These are phyloP conservation scores for Macropis europaea DNA, from an alignment of 2,888 invertebrate genomes.

Conservation along the genomic window DNA sequence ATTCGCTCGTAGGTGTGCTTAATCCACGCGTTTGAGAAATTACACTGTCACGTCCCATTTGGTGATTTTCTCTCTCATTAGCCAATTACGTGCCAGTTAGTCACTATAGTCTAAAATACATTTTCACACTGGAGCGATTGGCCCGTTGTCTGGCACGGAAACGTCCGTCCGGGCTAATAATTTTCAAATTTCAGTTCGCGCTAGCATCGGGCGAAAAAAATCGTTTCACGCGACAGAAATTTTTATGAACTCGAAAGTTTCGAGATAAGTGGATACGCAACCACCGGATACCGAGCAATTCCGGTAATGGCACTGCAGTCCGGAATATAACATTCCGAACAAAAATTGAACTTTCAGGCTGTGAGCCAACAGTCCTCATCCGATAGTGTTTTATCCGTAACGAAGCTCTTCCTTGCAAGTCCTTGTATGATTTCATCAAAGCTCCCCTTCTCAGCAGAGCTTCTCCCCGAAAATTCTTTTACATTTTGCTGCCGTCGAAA, in stretches of 20 bases:
- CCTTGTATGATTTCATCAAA: background rate
- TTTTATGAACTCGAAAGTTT: slow-evolving; percentile 47
- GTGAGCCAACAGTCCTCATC: slow-evolving; percentile 15
- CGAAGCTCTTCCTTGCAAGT: background rate
- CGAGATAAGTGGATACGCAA: background rate
- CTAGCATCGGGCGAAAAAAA: slow-evolving; percentile 1
- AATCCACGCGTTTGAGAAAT: slow-evolving; percentile 25
- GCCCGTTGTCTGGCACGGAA: slow-evolving; percentile 13
- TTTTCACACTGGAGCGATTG: slow-evolving; percentile 22
- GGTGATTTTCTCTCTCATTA: slow-evolving; percentile 54
- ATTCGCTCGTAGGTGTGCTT: slow-evolving; percentile 28
- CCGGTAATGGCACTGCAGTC: slow-evolving; percentile 44
- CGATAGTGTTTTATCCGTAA: slow-evolving; percentile 20
- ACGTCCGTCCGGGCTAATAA: slow-evolving; percentile 4
- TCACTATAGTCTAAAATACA: slow-evolving; percentile 20
- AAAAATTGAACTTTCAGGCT: slow-evolving; percentile 26
- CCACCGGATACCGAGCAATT: slow-evolving; percentile 43
- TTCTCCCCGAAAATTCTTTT: too few relatives aligned
- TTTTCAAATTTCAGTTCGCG: background rate
- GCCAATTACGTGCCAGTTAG: slow-evolving; percentile 44
- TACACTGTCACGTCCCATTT: slow-evolving; percentile 46
- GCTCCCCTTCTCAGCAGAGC: background rate
- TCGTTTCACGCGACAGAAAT: background rate
- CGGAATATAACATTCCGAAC: background rate
- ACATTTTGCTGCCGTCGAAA: too few relatives aligned